Evolutionary conservation across 2,888 invertebrate genomes (phyloP).

Genomic region (Gari tellinella): DNA sequence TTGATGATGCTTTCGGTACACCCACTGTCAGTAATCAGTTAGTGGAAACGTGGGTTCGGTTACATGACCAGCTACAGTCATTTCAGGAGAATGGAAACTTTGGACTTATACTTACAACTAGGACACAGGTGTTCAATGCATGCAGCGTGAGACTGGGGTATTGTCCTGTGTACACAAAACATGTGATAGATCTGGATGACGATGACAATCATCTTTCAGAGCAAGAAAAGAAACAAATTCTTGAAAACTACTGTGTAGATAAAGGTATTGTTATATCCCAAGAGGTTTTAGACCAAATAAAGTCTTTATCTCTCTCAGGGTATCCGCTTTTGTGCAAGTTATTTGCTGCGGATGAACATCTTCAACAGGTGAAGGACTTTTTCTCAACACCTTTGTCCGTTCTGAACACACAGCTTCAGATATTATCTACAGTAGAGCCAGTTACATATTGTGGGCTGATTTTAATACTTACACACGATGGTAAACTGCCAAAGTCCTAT

Average conservation of each 20-base stretch:
- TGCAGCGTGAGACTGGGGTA: not conserved
- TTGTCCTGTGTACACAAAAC: constrained; percentile 1
- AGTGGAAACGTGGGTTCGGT: constrained; percentile 38
- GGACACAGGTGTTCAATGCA: constrained; percentile 32
- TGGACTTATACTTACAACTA: constrained; percentile 38
- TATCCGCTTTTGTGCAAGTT: constrained; percentile 50
- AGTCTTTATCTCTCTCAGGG: constrained; percentile 9
- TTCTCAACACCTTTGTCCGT: constrained; percentile 36
- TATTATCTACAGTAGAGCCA: constrained; percentile 20
- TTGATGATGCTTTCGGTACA: constrained; percentile 56
- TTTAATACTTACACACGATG: constrained; percentile 37
- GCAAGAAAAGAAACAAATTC: constrained; percentile 30
- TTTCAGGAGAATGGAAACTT: constrained; percentile 29
- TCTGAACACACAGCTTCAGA: constrained; percentile 28
- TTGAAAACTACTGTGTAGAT: constrained; percentile 11
- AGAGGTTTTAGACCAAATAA: constrained; percentile 1
- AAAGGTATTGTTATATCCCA: not conserved
- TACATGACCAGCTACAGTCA: constrained; percentile 35
- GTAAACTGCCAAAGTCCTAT: constrained; percentile 20
- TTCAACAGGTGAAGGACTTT: constrained; percentile 24
- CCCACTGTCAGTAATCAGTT: constrained; percentile 38
- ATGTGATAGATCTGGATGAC: constrained; percentile 32
- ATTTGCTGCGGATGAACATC: constrained; percentile 20
- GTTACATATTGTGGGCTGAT: constrained; percentile 35
- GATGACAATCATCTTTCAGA: constrained; percentile 13